Conservation (phyloP, 2,888 invertebrate genomes). For the Eubasilissa splendida region DNA sequence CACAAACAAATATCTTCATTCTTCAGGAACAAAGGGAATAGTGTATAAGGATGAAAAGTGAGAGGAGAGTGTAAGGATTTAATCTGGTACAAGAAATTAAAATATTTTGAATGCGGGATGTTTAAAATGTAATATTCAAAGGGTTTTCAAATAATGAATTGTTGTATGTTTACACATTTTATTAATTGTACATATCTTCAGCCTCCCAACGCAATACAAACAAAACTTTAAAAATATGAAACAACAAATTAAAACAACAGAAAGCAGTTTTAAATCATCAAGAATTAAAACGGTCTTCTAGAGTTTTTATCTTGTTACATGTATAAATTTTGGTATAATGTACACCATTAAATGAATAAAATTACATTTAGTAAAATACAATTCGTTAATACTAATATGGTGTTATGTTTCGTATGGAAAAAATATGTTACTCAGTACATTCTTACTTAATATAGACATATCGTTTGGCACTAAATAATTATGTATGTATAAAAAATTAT, state of each 20-base stretch:
- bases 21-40: no score
- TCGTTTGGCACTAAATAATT: conserved; percentile 19
- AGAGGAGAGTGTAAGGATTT: no score
- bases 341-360: conserved; percentile 4
- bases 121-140: background rate
- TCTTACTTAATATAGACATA: conserved; percentile 18
- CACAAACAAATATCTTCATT: no score
- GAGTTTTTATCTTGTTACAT: no score
- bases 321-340: background rate
- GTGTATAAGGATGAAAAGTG: no score
- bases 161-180: conserved; percentile 7
- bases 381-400: conserved; percentile 25
- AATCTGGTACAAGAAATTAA: no score
- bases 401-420: conserved; percentile 34
- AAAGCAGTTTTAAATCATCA: no score
- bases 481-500: background rate
- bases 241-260: no score
- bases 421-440: conserved; percentile 32
- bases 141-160: background rate
- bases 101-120: background rate
- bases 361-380: conserved; percentile 29
- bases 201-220: background rate
- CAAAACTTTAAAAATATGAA: background rate
- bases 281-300: no score
- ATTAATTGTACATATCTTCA: conserved; percentile 24